Base-by-base conservation (phyloP, 2,797 vertebrate genomes). In the Phoxinus dragarum region DNA sequence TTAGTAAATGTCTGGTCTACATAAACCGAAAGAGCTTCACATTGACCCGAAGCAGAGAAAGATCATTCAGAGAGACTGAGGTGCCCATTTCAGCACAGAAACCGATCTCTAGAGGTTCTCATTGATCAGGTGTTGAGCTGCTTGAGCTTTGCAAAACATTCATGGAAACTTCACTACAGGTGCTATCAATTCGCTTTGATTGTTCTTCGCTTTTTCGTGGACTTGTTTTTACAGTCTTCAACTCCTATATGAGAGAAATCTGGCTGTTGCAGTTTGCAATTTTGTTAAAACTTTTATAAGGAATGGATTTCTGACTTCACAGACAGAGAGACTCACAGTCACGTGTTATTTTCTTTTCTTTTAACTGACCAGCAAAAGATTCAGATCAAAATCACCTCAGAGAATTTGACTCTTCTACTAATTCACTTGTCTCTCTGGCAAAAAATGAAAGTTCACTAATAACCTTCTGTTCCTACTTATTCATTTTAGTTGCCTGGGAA, bases 31-130 rank as follows among this genome's bases (percentile, higher is more conserved):
- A 79, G 81, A 71, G 82, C 40, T 71, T 78, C 90, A 91, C 89
- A 90, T 87, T 90, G 84, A 87, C 91, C 91, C 66, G 9, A 49
- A 47, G 34, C 80, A 54, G 40, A 7, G 34, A 82, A 81, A 36
- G 88, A 93, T 94, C 88, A 93, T 93, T 94, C 91, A 92, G 86
- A 71, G 66, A 44, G 86, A 88, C 88, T 83, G 89, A 89, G 79
- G 84, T 91, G 87, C 91, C 90, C 86, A 91, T 81, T 85, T 87
- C 85, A 90, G 90, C 89, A 89, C 91, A 89, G 89, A 79, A 85
- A 80, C 40, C 67, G 4, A 91, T 93, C 92, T 91, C 86, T 90
- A 91, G 92, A 90, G 86, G 83, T 87, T 76, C 86, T 59, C 90
- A 93, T 92, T 82, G 93, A 94, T 93, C 86, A 49, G 67, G 77